phyloP scores from a whole-genome alignment of 2,113 vertebrate genomes.

The Gorsachius goisagi region DNA sequence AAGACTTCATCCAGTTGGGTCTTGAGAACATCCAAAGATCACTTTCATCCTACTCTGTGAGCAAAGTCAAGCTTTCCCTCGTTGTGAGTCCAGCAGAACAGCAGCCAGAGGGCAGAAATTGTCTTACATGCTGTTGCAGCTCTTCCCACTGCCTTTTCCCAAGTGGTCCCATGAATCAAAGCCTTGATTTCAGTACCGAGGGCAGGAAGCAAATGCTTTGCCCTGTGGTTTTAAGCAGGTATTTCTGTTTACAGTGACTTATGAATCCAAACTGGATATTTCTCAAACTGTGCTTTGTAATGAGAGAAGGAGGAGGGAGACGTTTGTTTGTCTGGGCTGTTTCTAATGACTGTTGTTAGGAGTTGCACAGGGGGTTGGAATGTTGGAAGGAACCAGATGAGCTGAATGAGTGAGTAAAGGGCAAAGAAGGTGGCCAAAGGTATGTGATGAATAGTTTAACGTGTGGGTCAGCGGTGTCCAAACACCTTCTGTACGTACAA shows the following conservation, averaged over 20 bases:
- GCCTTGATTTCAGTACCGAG: not conserved
- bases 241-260: not conserved
- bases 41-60: not conserved
- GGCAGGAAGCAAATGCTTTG: not conserved
- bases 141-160: not conserved
- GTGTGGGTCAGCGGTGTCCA: not conserved
- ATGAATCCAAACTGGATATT: not conserved
- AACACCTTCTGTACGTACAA: rapidly evolving
- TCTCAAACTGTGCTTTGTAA: not conserved
- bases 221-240: not conserved
- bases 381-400: not conserved
- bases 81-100: not conserved
- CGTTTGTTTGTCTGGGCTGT: not conserved
- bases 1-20: not conserved
- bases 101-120: not conserved
- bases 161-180: not conserved
- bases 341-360: not conserved
- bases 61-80: not conserved
- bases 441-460: not conserved
- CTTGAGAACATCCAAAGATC: not conserved
- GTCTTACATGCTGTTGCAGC: not conserved
- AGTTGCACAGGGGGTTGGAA: not conserved
- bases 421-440: not conserved
- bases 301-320: not conserved
- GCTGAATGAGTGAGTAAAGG: not conserved